These are phyloP conservation scores for Diplogasteroides magnus DNA, from an alignment of 1,140 invertebrate species.

Conservation along the genomic window DNA sequence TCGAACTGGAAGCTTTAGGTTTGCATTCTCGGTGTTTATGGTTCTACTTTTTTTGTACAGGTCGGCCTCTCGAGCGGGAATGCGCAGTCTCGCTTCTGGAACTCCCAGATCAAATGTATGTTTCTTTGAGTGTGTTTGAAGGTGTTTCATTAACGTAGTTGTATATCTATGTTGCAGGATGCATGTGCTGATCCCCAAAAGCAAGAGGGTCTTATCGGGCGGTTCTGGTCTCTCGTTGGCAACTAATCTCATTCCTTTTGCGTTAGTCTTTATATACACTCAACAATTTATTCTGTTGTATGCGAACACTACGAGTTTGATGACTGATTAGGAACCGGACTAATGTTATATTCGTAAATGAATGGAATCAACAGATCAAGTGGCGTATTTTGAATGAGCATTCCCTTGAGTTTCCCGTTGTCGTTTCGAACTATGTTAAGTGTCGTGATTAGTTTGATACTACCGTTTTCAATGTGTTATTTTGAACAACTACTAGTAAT, in stretches of 20 bases:
- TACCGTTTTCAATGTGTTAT: too few relatives aligned
- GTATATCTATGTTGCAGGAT: not conserved
- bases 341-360: too few relatives aligned
- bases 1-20: not conserved
- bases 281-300: too few relatives aligned
- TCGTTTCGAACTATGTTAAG: too few relatives aligned
- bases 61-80: not conserved
- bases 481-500: too few relatives aligned
- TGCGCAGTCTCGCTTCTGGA: not conserved
- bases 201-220: not conserved
- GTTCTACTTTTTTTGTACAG: not conserved
- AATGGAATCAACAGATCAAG: too few relatives aligned
- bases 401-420: not conserved
- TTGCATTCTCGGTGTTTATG: not conserved
- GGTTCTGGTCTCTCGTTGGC: not conserved
- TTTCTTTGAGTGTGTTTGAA: too few relatives aligned
- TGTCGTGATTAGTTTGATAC: too few relatives aligned
- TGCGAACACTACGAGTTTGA: too few relatives aligned
- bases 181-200: not conserved
- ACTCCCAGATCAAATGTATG: not conserved
- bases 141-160: too few relatives aligned
- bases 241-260: not conserved
- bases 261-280: not conserved
- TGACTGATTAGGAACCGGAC: too few relatives aligned
- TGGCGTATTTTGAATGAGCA: too few relatives aligned